Evolutionary conservation across 2,797 vertebrate species (phyloP).

Genomic region (Oreochromis mossambicus): DNA sequence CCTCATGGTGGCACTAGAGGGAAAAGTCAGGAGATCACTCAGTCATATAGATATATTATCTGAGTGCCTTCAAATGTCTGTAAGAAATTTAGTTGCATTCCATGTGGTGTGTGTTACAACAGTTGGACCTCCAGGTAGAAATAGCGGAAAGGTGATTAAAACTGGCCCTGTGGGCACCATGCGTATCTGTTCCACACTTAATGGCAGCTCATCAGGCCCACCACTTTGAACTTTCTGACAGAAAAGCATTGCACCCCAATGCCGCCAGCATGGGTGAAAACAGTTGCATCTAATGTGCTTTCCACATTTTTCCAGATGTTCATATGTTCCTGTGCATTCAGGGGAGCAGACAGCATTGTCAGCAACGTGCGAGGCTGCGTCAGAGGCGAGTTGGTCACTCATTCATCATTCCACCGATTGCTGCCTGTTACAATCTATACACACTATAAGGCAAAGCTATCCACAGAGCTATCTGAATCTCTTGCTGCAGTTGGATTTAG

Average conservation of each 20-base stretch:
- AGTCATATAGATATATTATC: background rate
- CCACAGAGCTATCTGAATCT: background rate
- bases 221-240: background rate
- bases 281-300: background rate
- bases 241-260: background rate
- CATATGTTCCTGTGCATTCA: background rate
- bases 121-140: background rate
- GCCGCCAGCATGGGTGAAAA: background rate
- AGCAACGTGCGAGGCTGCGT: background rate
- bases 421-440: background rate
- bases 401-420: slow-evolving; percentile 2
- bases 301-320: background rate
- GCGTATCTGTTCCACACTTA: background rate
- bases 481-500: background rate
- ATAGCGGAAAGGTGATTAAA: background rate
- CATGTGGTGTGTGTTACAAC: background rate
- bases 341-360: background rate
- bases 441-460: background rate
- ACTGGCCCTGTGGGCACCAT: background rate
- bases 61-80: background rate
- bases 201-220: background rate
- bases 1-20: background rate
- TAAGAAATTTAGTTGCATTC: background rate
- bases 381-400: background rate
- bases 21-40: background rate